Conservation (phyloP, 1,140 invertebrate genomes). For the Bombus huntii region DNA sequence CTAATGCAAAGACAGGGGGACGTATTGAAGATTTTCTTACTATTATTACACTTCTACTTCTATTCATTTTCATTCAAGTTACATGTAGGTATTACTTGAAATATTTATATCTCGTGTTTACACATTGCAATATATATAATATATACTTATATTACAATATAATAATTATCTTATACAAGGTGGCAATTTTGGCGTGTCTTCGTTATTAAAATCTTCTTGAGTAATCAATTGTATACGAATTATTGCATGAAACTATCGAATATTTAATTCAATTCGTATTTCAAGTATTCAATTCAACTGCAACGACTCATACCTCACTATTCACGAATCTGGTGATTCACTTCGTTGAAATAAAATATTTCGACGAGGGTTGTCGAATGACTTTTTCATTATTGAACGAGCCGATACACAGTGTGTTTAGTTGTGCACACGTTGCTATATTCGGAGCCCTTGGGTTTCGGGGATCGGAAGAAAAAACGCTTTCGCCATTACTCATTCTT, state of each 20-base stretch:
- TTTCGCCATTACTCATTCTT: constrained; percentile 68
- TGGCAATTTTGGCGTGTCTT: too few relatives aligned
- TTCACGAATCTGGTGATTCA: neutral
- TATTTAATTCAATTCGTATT: neutral
- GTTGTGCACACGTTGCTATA: constrained; percentile 42
- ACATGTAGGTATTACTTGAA: too few relatives aligned
- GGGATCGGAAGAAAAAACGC: constrained; percentile 47
- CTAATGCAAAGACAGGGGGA: too few relatives aligned
- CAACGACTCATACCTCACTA: neutral
- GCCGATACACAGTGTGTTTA: constrained; percentile 34
- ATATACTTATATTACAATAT: too few relatives aligned
- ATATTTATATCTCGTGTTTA: too few relatives aligned
- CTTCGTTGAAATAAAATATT: neutral
- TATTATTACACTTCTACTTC: too few relatives aligned
- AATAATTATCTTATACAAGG: too few relatives aligned
- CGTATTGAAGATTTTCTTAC: too few relatives aligned
- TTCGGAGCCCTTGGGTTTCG: constrained; percentile 42
- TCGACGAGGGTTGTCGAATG: neutral
- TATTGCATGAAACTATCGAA: neutral
- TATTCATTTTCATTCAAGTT: neutral
- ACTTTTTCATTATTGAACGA: constrained; percentile 2
- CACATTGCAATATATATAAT: too few relatives aligned
- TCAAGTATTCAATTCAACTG: neutral
- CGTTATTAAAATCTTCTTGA: neutral
- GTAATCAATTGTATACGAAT: neutral